A percentile compares a stretch with the other conserved stretches of the same genome.
Evolutionary conservation across 2,888 invertebrate genomes (phyloP).

Genomic region (Dusona sp.): DNA sequence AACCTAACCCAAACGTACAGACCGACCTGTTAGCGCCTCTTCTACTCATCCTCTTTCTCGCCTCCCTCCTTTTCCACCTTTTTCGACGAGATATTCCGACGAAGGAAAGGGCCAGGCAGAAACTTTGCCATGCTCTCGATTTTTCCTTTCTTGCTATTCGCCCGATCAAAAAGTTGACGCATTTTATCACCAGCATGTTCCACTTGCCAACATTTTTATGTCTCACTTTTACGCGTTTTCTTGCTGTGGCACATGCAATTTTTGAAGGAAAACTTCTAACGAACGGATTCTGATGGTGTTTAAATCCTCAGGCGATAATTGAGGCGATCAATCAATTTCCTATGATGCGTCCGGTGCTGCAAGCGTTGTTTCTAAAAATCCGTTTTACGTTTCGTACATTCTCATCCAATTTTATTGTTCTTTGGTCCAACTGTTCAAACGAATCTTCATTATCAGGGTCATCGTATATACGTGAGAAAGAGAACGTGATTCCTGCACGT

Average conservation of each 20-base stretch:
- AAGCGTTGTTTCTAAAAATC: not conserved
- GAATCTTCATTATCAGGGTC: constrained; percentile 18
- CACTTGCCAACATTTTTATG: constrained; percentile 10
- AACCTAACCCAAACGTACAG: constrained; percentile 19
- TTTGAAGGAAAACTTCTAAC: constrained; percentile 8
- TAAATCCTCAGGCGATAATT: not conserved
- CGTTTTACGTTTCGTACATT: not conserved
- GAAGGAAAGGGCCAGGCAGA: constrained; percentile 14
- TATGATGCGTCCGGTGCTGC: not conserved
- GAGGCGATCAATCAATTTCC: constrained; percentile 8
- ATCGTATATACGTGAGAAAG: not conserved
- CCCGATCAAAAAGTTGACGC: not conserved
- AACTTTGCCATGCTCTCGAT: constrained; percentile 18
- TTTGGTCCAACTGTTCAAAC: not conserved
- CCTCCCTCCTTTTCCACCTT: not conserved
- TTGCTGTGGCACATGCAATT: not conserved
- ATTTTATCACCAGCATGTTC: constrained; percentile 16
- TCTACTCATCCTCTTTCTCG: constrained; percentile 56
- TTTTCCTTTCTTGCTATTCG: not conserved
- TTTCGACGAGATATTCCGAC: not conserved
- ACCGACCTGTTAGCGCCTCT: constrained; percentile 67
- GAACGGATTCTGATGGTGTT: not conserved
- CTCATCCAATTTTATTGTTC: not conserved
- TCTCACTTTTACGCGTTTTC: not conserved
- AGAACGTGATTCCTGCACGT: constrained; percentile 34